Percentiles rank a stretch among this genome's conserved stretches.
Conservation (phyloP, 2,113 vertebrate species). For the Ancistrus triradiatus region DNA sequence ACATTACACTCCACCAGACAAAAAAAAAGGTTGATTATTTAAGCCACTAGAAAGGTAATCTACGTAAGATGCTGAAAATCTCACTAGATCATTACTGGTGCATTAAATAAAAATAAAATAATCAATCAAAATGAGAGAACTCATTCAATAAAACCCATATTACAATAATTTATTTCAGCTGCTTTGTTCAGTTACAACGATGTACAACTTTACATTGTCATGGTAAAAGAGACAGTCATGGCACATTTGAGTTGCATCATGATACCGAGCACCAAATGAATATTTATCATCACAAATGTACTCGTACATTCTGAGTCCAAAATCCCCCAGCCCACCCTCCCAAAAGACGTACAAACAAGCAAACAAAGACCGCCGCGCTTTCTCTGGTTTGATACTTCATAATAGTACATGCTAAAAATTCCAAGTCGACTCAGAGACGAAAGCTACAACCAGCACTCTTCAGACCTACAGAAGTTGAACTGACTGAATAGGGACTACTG, state of each 20-base stretch:
- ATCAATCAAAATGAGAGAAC: slow-evolving; percentile 53
- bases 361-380: neutral
- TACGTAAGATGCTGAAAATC: too few species aligned
- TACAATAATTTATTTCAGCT: slow-evolving; percentile 84
- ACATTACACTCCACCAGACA: too few species aligned
- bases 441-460: slow-evolving; percentile 23
- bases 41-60: too few species aligned
- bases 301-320: slow-evolving; percentile 14
- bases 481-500: too few species aligned
- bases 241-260: slow-evolving; percentile 58
- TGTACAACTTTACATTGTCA: slow-evolving; percentile 93
- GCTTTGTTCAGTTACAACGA: slow-evolving; percentile 74
- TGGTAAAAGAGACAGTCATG: slow-evolving; percentile 72
- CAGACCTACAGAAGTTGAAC: too few species aligned
- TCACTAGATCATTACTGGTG: too few species aligned
- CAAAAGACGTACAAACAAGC: neutral
- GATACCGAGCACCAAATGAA: slow-evolving; percentile 30
- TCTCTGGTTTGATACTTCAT: slow-evolving; percentile 9
- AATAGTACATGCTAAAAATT: slow-evolving; percentile 19
- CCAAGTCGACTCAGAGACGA: neutral
- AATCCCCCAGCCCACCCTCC: neutral
- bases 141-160: slow-evolving; percentile 72
- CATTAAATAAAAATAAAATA: neutral
- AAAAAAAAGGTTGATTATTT: too few species aligned
- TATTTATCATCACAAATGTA: slow-evolving; percentile 18